Evolutionary conservation across 2,797 vertebrate species (phyloP).

Genomic region (Nothura maculosa): DNA sequence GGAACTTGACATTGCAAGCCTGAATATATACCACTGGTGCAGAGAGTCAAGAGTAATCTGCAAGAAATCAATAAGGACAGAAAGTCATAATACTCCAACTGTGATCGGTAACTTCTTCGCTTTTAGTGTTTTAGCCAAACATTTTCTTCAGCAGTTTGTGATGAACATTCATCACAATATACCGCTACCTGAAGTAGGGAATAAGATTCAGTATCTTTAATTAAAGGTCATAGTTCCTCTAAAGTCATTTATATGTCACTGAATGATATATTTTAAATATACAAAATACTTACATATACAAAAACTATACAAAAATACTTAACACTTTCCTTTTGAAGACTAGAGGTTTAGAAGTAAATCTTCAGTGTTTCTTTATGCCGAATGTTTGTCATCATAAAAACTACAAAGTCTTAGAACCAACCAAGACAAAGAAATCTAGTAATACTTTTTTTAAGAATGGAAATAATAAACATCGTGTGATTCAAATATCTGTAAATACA

Average conservation of each 20-base stretch:
- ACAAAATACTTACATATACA: no score
- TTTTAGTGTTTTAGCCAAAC: constrained; percentile 35
- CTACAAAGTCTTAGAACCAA: background rate
- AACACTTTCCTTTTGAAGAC: background rate
- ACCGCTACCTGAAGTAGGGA: constrained; percentile 16
- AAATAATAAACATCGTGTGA: background rate
- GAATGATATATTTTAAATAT: background rate
- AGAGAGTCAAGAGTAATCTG: background rate
- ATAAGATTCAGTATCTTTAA: constrained; percentile 5
- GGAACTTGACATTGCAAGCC: background rate
- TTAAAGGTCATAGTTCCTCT: constrained; percentile 3
- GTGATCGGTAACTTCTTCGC: constrained; percentile 31
- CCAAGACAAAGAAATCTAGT: background rate
- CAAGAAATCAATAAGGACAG: constrained; percentile 8
- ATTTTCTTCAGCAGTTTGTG: background rate
- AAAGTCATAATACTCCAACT: constrained; percentile 9
- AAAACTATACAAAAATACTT: background rate
- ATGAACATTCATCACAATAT: background rate
- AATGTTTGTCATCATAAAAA: background rate
- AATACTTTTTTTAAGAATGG: background rate
- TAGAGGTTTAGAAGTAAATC: background rate
- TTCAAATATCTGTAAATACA: background rate
- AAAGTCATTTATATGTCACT: constrained; percentile 20
- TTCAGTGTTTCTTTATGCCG: background rate
- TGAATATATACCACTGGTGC: background rate